Conservation (phyloP, 2,113 vertebrate species). For the Ophthalmolycus amberensis region DNA sequence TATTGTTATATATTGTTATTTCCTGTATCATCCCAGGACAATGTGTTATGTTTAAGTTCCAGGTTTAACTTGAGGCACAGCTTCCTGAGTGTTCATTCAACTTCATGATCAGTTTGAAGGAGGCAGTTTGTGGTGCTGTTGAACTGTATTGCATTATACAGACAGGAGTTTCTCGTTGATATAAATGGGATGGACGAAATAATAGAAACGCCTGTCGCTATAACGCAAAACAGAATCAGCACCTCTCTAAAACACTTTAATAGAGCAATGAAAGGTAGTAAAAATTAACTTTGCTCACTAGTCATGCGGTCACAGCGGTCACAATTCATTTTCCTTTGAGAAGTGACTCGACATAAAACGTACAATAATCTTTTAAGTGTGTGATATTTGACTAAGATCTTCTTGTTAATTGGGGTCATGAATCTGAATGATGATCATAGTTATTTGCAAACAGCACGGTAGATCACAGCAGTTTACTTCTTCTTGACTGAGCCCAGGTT, state of each 20-base stretch:
- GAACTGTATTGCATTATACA: background rate
- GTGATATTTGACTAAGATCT: background rate
- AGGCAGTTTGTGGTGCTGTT: background rate
- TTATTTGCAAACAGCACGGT: background rate
- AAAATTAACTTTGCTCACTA: background rate
- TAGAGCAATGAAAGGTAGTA: background rate
- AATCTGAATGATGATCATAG: slow-evolving; percentile 8
- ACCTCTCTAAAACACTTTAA: background rate
- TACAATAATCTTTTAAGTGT: background rate
- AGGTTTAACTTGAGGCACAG: background rate
- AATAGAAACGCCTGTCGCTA: background rate
- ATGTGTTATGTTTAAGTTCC: background rate
- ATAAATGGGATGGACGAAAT: background rate
- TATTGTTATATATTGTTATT: background rate
- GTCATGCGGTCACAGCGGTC: background rate
- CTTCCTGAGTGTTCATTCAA: background rate
- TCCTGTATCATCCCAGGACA: background rate
- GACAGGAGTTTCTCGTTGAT: too few species aligned
- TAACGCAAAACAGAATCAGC: background rate
- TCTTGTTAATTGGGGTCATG: background rate
- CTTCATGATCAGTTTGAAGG: background rate
- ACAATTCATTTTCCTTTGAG: background rate
- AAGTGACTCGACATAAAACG: background rate
- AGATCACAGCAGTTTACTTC: background rate
- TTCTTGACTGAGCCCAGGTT: background rate